These are phyloP conservation scores for Turritopsis rubra DNA, from an alignment of 30 jellyfish, hydroid and myxozoan species.

Conservation along the genomic window DNA sequence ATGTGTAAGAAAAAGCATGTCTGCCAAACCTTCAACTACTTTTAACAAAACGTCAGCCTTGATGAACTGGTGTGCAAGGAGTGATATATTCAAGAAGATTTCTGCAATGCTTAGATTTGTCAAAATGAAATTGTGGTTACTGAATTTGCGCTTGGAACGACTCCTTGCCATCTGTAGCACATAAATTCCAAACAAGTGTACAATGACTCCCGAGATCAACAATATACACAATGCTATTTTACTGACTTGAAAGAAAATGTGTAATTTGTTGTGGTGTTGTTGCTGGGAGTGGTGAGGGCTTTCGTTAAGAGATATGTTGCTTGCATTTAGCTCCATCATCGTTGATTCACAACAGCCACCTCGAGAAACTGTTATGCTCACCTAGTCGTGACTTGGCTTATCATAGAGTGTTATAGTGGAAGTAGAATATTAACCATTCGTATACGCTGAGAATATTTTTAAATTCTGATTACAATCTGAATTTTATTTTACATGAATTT, in stretches of 20 bases:
- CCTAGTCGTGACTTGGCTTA: no score
- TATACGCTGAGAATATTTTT: background rate
- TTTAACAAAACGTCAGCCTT: background rate
- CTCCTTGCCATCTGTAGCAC: background rate
- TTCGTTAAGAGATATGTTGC: background rate
- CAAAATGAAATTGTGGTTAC: constrained; percentile 3
- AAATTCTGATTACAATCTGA: background rate
- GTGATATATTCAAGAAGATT: background rate
- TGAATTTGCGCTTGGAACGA: background rate
- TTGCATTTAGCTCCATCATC: background rate
- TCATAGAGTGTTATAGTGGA: background rate
- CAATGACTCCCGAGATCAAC: background rate
- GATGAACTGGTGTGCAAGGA: background rate
- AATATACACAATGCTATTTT: background rate
- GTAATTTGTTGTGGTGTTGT: background rate
- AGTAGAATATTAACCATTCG: background rate
- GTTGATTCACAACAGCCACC: background rate
- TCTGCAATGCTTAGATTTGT: background rate
- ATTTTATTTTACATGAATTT: background rate
- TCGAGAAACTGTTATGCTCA: no score
- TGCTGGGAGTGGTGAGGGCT: background rate
- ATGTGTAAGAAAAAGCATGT: background rate
- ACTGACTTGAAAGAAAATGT: background rate
- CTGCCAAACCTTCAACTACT: constrained; percentile 7
- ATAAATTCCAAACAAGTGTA: background rate